phyloP scores from a whole-genome alignment of 2,797 vertebrate species.

The Linurgus olivaceus region DNA sequence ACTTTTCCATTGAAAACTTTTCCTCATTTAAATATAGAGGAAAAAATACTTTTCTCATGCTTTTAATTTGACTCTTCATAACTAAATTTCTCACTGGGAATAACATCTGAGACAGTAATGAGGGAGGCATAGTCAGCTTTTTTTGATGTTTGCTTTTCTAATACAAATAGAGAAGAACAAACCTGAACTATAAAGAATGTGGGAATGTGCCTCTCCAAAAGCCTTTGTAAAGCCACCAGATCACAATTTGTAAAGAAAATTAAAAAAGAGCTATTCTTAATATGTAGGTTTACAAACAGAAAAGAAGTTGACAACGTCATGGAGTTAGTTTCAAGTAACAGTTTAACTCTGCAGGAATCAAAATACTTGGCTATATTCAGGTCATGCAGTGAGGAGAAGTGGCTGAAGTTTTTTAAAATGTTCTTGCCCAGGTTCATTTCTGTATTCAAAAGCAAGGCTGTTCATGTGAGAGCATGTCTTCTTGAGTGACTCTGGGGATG shows the following conservation, averaged over 20 bases:
- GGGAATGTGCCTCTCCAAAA: background rate
- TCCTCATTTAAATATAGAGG: background rate
- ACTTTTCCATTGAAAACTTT: background rate
- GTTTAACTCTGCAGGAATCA: background rate
- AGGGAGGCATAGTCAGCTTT: background rate
- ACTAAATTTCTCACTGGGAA: background rate
- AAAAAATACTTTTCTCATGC: background rate
- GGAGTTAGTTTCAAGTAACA: background rate
- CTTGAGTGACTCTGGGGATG: background rate
- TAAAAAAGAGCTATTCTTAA: background rate
- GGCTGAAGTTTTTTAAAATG: background rate
- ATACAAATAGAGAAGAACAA: background rate
- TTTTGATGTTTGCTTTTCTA: conserved; percentile 17
- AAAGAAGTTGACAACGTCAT: background rate
- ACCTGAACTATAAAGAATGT: background rate
- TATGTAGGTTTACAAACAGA: background rate
- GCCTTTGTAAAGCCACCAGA: background rate
- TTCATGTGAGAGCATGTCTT: background rate
- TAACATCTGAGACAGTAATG: background rate
- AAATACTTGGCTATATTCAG: background rate
- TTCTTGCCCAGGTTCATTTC: background rate
- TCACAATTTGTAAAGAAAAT: background rate
- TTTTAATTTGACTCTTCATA: background rate
- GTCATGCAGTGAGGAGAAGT: background rate
- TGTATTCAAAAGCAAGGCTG: background rate